Evolutionary conservation across 2,113 vertebrate genomes (phyloP), one percentile per base, ranked within the genome.

Genomic region (Chaetops frenatus): DNA sequence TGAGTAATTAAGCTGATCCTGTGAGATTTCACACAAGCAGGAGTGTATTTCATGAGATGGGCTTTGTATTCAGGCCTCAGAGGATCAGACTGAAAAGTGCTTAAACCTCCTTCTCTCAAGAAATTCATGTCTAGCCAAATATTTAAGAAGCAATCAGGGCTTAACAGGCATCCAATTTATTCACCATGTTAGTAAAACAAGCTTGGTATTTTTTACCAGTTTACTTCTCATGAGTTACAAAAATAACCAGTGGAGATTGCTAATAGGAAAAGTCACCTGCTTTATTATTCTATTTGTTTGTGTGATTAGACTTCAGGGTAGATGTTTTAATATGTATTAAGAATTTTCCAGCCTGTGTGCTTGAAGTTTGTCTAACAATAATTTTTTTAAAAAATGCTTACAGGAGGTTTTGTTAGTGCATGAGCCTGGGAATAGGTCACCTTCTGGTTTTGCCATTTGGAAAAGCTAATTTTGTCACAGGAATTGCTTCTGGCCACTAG

Each of bases 381-480:
- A 31, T 22, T 66, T 42, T 12, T 33, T 8, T 13, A 56, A 19
- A 42, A 51, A 31, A 35, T 35, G 23, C 61, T 93, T 69, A 4
- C 62, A 67, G 56, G 78, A 65, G 69, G 14, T 78, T 92, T 93
- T 84, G 64, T 54, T 70, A 48, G 28, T 62, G 33, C 14, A 6
- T 23, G 58, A 96, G 92, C 70, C 81, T 91, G 84, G 78, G 89
- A 94, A 92, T 35, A 78, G 85, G 84, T 54, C 62, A 90, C 91
- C 90, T 86, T 81, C 94, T 96, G 94, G 60, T 90, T 94, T 70
- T 95, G 82, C 90, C 91, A 77, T 96, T 96, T 96, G 95, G 92
- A 77, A 84, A 91, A 94, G 89, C 62, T 82, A 62, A 92, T 95
- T 97, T 80, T 86, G 64, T 85, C n/a, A 3, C 78, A 53, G 56